Evolutionary conservation across 2,888 invertebrate species (phyloP), one percentile per base, ranked within the genome.

Genomic region (Acanthosoma haemorrhoidale): DNA sequence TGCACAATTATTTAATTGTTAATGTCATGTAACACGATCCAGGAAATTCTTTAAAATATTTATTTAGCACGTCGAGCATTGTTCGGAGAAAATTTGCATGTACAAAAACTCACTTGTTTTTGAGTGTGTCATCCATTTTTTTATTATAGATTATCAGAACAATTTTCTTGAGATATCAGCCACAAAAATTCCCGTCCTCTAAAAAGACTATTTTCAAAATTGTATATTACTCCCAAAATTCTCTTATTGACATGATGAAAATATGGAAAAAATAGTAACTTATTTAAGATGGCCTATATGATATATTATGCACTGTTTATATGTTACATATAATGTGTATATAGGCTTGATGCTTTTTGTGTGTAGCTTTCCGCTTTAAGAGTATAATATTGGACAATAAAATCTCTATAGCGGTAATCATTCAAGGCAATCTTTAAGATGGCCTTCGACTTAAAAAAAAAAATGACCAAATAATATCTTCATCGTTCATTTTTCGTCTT

Each of bases 1-100:
- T 87, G 87, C 76, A 72, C 77, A 21, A 77, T 85, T 72, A 80
- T 84, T 70, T 84, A 80, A 73, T 64, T 61, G 32, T 36, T 36
- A 36, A 61, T 36, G 13, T 25, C 51, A 11, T 51, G 51, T 21
- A 25, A 29, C 29, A 25, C 29, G 25, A 51, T 13, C 13, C 29
- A 51, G 13, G 25, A 21, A 51, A 25, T 51, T 25, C 51, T 51
- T 25, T 51, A 25, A 51, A 2, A 51, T 25, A 51, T 13, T 25
- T 18, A 25, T 29, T n/a, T n/a, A 51, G 25, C 25, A 21, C 5
- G n/a, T 21, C 11, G 18, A 18, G 13, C 13, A 25, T 59, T 15
- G 15, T 32, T 4, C 29, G 18, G 60, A n/a, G 60, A 60, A 60
- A 60, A 16, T 9, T 60, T 60, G 16, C 32, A 16, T 60, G 31